phyloP scores from a whole-genome alignment of 2,113 vertebrate genomes.

The Formicarius rufipectus region DNA sequence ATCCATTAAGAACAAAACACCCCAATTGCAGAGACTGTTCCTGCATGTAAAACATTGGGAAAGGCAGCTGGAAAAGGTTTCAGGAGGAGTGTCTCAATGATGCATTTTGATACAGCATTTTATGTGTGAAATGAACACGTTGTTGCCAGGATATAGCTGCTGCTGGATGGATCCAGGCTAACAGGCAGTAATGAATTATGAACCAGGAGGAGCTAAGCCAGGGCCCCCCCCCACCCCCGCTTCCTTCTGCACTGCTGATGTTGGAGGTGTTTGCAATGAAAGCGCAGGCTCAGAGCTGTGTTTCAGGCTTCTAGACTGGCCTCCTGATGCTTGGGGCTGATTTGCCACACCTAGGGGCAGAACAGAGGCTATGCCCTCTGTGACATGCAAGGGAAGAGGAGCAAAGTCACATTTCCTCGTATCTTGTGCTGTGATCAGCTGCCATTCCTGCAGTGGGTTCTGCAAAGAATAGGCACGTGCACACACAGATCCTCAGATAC shows the following conservation, averaged over 20 bases:
- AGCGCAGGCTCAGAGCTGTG: not conserved
- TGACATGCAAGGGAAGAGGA: not conserved
- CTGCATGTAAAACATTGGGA: not conserved
- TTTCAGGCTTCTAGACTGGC: not conserved
- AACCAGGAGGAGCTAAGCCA: conserved; percentile 22
- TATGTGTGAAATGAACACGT: conserved; percentile 39
- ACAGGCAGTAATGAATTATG: conserved; percentile 18
- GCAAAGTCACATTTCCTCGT: not conserved
- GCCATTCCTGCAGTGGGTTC: not conserved
- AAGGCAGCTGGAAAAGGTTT: not conserved
- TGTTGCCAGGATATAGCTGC: not conserved
- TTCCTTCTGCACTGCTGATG: conserved; percentile 33
- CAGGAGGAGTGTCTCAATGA: not conserved
- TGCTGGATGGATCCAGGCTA: not conserved
- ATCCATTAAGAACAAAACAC: not conserved
- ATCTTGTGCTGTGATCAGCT: not conserved
- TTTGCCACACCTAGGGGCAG: not conserved
- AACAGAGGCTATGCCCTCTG: not conserved
- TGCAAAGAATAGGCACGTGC: fast-evolving
- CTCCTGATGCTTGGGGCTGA: not conserved
- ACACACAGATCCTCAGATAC: not conserved
- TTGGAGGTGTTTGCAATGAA: not conserved
- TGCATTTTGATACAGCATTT: conserved; percentile 24
- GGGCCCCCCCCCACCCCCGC: not conserved
- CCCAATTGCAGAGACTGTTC: not conserved